Evolutionary conservation across 2,888 invertebrate genomes (phyloP), one percentile per base, ranked within the genome.

Genomic region (Phaedon cochleariae): DNA sequence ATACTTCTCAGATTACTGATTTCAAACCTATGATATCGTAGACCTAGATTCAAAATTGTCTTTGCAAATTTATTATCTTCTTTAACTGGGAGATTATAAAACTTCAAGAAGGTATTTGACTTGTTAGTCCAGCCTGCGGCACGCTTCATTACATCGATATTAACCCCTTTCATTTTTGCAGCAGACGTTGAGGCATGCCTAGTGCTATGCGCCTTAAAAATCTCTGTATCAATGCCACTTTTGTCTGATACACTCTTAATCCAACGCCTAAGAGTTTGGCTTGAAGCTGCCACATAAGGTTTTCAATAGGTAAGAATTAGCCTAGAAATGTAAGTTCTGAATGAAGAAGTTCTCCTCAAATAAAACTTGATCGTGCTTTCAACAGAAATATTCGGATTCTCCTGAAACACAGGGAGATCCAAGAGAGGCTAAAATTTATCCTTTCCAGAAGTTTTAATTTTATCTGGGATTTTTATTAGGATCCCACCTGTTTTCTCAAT

Each of bases 111-210:
- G 17, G 51, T 52, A 17, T 52, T 26, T 4, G 22, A 52, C 10
- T 26, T 26, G n/a, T 2, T 15, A n/a, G 51, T 26, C 51, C 26
- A 26, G 29, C 51, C 51, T 52, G 51, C 51, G 51, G 51, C 26
- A 52, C 51, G 7, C n/a, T 26, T 52, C 12, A 52, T 52, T 17
- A 22, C 26, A n/a, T 52, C 26, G 15, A 52, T 52, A 52, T 52
- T 52, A 17, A 29, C 51, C 29, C 51, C 51, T n/a, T 52, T 22
- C 15, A 29, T 26, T 26, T 52, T 26, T 2, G 51, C 51, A 22
- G 29, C 26, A 52, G 51, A 52, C 26, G 51, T 52, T n/a, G 51
- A 52, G 12, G 51, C 51, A n/a, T n/a, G n/a, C n/a, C n/a, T n/a
- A n/a, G n/a, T n/a, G n/a, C n/a, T n/a, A n/a, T n/a, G n/a, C n/a